Conservation (phyloP, 1,140 invertebrate species). For the Papilio polyxenes region DNA sequence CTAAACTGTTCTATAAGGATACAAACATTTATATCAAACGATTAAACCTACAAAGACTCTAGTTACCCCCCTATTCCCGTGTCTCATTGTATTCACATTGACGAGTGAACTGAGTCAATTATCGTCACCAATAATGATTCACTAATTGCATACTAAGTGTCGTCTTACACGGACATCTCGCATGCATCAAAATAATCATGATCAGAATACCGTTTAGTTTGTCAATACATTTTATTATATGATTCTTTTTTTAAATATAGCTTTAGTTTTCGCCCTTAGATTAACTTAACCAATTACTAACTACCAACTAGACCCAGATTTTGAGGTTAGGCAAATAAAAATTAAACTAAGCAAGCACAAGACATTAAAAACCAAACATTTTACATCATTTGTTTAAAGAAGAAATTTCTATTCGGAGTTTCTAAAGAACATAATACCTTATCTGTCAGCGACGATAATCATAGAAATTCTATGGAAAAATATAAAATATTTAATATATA, state of each 20-base stretch:
- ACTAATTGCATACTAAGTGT: conserved; percentile 34
- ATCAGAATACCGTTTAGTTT: background rate
- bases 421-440: too few relatives aligned
- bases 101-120: conserved; percentile 36
- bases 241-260: too few relatives aligned
- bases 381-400: too few relatives aligned
- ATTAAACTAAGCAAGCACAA: too few relatives aligned
- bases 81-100: conserved; percentile 32
- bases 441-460: too few relatives aligned
- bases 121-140: conserved; percentile 33
- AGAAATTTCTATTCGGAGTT: too few relatives aligned
- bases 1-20: background rate
- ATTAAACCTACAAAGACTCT: conserved; percentile 13
- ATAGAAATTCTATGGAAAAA: too few relatives aligned
- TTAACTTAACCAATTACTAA: background rate
- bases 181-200: background rate
- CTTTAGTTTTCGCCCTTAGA: background rate
- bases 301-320: too few relatives aligned
- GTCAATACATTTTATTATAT: background rate
- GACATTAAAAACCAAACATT: too few relatives aligned
- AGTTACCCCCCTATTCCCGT: background rate
- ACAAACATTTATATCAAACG: background rate
- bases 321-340: too few relatives aligned
- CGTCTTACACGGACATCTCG: conserved; percentile 8
- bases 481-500: too few relatives aligned